Evolutionary conservation across 2,113 vertebrate species (phyloP).

Genomic region (Pogonocichla stellata): DNA sequence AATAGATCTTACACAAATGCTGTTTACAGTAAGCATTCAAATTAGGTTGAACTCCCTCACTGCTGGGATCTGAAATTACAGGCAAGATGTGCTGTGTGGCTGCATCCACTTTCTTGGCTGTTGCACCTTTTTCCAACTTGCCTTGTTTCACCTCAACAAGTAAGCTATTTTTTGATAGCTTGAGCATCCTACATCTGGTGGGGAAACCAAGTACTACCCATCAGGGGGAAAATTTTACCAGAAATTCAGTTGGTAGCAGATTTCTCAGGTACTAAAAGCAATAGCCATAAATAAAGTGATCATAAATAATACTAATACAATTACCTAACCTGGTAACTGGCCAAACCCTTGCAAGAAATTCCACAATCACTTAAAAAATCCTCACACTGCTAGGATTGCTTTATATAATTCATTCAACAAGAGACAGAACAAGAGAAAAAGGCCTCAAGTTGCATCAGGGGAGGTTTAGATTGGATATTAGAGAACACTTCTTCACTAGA

Average conservation of each 20-base stretch:
- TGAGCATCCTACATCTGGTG: fast-evolving
- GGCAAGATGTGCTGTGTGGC: background rate
- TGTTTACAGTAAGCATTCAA: background rate
- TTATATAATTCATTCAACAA: background rate
- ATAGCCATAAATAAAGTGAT: background rate
- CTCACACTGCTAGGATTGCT: background rate
- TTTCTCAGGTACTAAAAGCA: background rate
- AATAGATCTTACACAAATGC: background rate
- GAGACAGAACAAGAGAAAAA: background rate
- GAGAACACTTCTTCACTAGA: background rate
- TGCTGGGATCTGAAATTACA: background rate
- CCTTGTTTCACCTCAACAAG: background rate
- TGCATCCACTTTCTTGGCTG: background rate
- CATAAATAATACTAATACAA: background rate
- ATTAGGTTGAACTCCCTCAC: background rate
- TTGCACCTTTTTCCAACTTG: fast-evolving
- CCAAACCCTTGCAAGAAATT: background rate
- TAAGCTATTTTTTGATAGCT: fast-evolving
- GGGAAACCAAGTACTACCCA: background rate
- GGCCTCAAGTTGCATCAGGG: background rate
- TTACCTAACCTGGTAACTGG: background rate
- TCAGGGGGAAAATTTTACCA: background rate
- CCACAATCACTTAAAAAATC: background rate
- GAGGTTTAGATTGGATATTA: background rate
- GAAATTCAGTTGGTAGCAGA: background rate